phyloP scores from a whole-genome alignment of 2,797 vertebrate genomes.

The Xiphophorus birchmanni region DNA sequence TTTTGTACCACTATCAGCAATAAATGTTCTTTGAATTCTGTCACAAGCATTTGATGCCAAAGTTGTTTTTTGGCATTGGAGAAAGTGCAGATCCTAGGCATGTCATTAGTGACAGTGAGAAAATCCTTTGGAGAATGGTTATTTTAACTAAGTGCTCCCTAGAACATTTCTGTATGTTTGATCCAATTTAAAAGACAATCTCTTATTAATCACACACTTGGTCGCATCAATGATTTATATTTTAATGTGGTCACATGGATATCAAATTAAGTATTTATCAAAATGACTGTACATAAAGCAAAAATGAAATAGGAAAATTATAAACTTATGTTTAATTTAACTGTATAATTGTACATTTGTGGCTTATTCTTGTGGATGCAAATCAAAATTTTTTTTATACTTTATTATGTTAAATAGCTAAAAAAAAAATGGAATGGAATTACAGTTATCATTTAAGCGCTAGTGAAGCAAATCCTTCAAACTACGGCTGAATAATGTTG shows the following conservation, averaged over 20 bases:
- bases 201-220: conserved; percentile 77
- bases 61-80: conserved; percentile 34
- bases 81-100: conserved; percentile 24
- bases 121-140: conserved; percentile 47
- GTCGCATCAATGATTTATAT: conserved; percentile 73
- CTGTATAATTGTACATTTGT: conserved; percentile 43
- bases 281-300: conserved; percentile 53
- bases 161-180: conserved; percentile 63
- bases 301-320: conserved; percentile 15
- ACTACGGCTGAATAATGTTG: conserved; percentile 2
- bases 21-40: conserved; percentile 53
- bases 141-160: conserved; percentile 55
- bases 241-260: conserved; percentile 50
- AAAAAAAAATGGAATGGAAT: conserved; percentile 38
- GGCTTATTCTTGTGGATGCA: conserved; percentile 31
- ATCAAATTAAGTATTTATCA: conserved; percentile 25
- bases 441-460: conserved; percentile 25
- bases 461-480: conserved; percentile 6
- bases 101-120: conserved; percentile 32
- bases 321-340: conserved; percentile 49
- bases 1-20: conserved; percentile 43
- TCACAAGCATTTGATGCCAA: conserved; percentile 47
- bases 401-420: conserved; percentile 45
- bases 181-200: conserved; percentile 70
- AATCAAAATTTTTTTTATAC: conserved; percentile 33